Evolutionary conservation across 2,797 vertebrate genomes (phyloP).

Genomic region (Anableps anableps): DNA sequence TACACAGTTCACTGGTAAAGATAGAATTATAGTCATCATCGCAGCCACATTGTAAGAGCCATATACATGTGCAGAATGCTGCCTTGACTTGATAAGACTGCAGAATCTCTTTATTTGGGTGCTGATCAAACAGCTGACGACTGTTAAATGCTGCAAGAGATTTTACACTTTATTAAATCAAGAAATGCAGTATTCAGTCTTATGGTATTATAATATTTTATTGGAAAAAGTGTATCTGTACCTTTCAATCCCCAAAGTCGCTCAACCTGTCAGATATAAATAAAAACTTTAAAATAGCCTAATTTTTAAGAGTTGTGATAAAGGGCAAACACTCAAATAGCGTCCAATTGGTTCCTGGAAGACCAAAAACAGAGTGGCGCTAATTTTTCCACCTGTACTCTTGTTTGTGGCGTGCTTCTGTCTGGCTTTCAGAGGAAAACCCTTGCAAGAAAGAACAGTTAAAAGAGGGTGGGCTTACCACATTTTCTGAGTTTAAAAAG

Average conservation of each 20-base stretch:
- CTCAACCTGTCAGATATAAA: not conserved
- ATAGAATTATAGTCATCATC: conserved; percentile 8
- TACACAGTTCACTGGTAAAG: conserved; percentile 13
- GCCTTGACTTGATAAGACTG: not conserved
- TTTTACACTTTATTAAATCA: not conserved
- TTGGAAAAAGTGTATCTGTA: not conserved
- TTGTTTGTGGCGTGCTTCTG: not conserved
- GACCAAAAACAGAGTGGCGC: not conserved
- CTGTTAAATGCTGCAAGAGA: not conserved
- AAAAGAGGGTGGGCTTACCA: not conserved
- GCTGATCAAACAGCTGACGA: not conserved
- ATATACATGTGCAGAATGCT: not conserved
- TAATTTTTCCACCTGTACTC: not conserved
- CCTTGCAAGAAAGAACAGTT: not conserved
- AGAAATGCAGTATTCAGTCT: not conserved
- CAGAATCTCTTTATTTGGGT: conserved; percentile 5
- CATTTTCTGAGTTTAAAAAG: not conserved
- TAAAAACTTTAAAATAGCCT: not conserved
- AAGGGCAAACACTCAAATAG: not conserved
- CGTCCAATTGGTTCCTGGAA: not conserved
- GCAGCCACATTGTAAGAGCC: not conserved
- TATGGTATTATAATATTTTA: not conserved
- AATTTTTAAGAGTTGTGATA: not conserved
- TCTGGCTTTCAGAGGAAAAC: not conserved
- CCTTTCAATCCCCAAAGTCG: not conserved